Evolutionary conservation across 2,113 vertebrate species (phyloP).

Genomic region (Phodopus roborovskii): DNA sequence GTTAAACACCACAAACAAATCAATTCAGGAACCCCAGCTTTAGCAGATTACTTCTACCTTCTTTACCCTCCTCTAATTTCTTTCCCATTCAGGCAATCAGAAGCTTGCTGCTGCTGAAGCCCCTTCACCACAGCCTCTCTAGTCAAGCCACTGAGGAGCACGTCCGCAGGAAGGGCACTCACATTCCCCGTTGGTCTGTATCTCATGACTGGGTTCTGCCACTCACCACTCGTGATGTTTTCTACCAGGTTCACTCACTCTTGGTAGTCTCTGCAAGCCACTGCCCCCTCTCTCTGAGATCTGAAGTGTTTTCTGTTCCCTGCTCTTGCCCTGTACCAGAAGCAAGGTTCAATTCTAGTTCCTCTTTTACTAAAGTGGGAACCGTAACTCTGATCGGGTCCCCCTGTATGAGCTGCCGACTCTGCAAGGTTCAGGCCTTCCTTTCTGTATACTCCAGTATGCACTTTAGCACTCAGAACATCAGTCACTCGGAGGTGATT

Average conservation of each 20-base stretch:
- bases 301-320: neutral
- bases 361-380: neutral
- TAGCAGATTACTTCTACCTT: neutral
- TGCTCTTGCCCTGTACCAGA: neutral
- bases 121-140: neutral
- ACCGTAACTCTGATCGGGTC: neutral
- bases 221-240: neutral
- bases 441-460: neutral
- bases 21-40: neutral
- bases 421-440: neutral
- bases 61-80: neutral
- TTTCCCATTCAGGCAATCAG: neutral
- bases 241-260: neutral
- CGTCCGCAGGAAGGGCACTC: neutral
- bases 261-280: neutral
- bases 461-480: neutral
- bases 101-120: neutral
- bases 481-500: neutral
- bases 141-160: neutral
- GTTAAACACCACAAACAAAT: slow-evolving; percentile 26
- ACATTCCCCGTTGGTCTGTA: neutral
- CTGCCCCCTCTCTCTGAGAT: neutral
- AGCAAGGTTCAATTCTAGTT: neutral
- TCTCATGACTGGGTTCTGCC: neutral
- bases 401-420: neutral